Base-by-base conservation (phyloP, 1,140 invertebrate species). In the Hypothenemus hampei region DNA sequence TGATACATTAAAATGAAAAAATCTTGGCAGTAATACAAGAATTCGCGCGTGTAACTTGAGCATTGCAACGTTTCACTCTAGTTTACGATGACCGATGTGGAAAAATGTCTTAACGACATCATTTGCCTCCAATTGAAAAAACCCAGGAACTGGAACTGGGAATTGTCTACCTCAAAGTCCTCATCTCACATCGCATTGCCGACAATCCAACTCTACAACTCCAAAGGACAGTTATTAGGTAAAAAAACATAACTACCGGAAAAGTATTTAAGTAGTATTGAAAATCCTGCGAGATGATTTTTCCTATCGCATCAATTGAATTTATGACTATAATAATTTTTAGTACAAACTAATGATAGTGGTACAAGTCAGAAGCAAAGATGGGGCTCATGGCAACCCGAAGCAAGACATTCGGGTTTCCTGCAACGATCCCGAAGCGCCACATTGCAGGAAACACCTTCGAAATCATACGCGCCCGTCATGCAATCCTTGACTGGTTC, bases 111-210 rank as follows among this genome's bases (percentile, higher is more conserved):
- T 11, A 59, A 63, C 33, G 66, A 71, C 26, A 61, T 67, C 16
- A 69, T 78, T 0, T 68, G 69, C 18, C 59, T 78, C 5, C 66
- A 75, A 56, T 58, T 78, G 24, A 70, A 67, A 36, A 78, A 77
- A 50, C 76, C 76, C 0, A 68, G 71, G 47, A 65, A 67, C 53
- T 78, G 76, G 76, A 74, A 75, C 53, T 78, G 75, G 76, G 73
- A 77, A 64, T 53, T 78, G 49, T 73, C 69, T 15, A 77, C 76
- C 3, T 77, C 75, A 4, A 73, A 75, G 44, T 76, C 75, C 18
- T 76, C 75, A 29, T 72, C 72, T 15, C 72, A 76, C 50, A 75
- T 78, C 18, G 61, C 67, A 10, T 59, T 78, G 45, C 76, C 76
- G 1, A 68, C 70, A 0, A 77, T 78, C 7, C 61, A 76, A 36